A percentile compares a stretch with the other conserved stretches of the same genome.
These are phyloP conservation scores for Hydractinia echinata DNA, from an alignment of 30 jellyfish, hydroid and myxozoan species.

Conservation along the genomic window DNA sequence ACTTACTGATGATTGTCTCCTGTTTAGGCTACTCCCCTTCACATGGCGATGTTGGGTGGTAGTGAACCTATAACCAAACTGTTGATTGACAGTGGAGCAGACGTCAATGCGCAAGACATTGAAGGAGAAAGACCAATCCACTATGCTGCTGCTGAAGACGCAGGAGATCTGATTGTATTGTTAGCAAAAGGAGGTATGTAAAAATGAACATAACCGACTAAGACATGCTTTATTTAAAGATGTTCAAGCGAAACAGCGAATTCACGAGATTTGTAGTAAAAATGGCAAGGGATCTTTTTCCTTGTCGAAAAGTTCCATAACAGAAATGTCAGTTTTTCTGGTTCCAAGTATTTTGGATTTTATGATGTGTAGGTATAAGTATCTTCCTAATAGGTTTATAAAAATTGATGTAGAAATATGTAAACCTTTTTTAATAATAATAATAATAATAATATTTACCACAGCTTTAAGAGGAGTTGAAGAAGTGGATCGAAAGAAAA, in stretches of 20 bases:
- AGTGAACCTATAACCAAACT: constrained; percentile 31
- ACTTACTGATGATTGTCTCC: not conserved
- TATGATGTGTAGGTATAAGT: too few relatives aligned
- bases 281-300: too few relatives aligned
- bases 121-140: constrained; percentile 85
- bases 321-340: too few relatives aligned
- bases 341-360: too few relatives aligned
- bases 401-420: too few relatives aligned
- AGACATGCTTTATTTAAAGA: too few relatives aligned
- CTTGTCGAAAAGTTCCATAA: too few relatives aligned
- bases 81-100: constrained; percentile 56
- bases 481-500: not conserved
- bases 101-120: constrained; percentile 35
- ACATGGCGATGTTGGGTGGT: constrained; percentile 70
- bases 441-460: not conserved
- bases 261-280: too few relatives aligned
- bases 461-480: constrained; percentile 2
- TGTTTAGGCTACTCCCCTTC: constrained; percentile 56
- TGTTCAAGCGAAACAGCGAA: too few relatives aligned
- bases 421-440: too few relatives aligned
- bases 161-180: constrained; percentile 41
- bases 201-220: too few relatives aligned
- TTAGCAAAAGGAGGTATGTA: constrained; percentile 55
- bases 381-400: too few relatives aligned
- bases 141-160: constrained; percentile 92